Evolutionary conservation across 2,888 invertebrate genomes (phyloP).

Genomic region (Tryphoninae sp.): DNA sequence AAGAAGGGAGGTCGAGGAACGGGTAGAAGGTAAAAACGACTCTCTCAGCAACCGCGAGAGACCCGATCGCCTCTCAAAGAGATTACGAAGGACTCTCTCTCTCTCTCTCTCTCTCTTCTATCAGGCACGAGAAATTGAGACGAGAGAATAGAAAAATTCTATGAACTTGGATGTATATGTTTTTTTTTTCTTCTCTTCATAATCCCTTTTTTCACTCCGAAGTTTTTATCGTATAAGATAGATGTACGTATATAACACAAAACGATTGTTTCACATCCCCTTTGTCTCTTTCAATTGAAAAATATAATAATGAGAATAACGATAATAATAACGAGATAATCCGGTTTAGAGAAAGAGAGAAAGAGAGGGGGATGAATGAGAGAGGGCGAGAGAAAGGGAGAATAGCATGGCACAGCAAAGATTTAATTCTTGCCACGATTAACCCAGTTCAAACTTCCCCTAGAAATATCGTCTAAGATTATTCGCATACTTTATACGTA

Average conservation of each 20-base stretch:
- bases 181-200: background rate
- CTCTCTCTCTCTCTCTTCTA: conserved; percentile 5
- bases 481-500: background rate
- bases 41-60: conserved; percentile 20
- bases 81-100: conserved; percentile 18
- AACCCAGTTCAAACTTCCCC: conserved; percentile 59
- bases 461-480: conserved; percentile 36
- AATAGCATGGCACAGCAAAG: conserved; percentile 31
- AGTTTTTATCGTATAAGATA: background rate
- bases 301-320: conserved; percentile 33
- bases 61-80: conserved; percentile 33
- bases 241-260: background rate
- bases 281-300: conserved; percentile 29
- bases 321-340: conserved; percentile 34
- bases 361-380: background rate
- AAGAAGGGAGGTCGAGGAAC: background rate
- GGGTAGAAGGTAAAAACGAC: conserved; percentile 1
- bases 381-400: conserved; percentile 24
- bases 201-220: conserved; percentile 8
- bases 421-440: conserved; percentile 54
- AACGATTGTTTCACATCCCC: conserved; percentile 15
- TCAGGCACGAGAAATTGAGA: conserved; percentile 15
- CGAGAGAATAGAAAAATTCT: conserved; percentile 1
- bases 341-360: conserved; percentile 11
- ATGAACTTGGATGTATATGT: conserved; percentile 3